Percentiles rank a stretch among this genome's conserved stretches.
phyloP scores from a whole-genome alignment of 2,888 invertebrate species.

The Rutpela maculata region DNA sequence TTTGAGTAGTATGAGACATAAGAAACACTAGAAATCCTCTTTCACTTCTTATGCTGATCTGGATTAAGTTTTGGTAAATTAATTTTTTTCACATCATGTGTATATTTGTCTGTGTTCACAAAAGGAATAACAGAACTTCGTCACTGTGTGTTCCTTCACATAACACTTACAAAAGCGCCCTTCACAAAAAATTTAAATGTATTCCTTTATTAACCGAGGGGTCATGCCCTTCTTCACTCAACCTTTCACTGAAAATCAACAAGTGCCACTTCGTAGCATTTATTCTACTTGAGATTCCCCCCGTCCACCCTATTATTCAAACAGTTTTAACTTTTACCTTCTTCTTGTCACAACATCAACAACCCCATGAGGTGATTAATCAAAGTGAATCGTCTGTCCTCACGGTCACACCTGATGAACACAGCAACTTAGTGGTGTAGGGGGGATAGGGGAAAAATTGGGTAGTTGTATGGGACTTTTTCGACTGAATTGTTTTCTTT shows the following conservation, averaged over 20 bases:
- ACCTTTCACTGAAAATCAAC: neutral
- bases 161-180: neutral
- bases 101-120: too few relatives aligned
- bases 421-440: neutral
- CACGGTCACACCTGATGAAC: constrained; percentile 46
- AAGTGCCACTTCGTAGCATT: constrained; percentile 18
- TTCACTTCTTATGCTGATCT: too few relatives aligned
- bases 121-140: too few relatives aligned
- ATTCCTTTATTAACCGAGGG: neutral
- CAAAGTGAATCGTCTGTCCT: constrained; percentile 51
- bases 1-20: too few relatives aligned
- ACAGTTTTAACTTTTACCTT: neutral
- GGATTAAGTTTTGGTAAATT: too few relatives aligned
- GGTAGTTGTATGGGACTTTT: neutral
- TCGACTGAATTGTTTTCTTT: neutral
- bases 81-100: too few relatives aligned
- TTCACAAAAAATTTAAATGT: neutral
- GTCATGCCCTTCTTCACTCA: neutral
- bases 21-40: too few relatives aligned
- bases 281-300: neutral
- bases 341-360: constrained; percentile 50
- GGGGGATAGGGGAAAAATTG: neutral
- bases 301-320: neutral
- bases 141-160: too few relatives aligned
- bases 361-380: constrained; percentile 50